These are phyloP conservation scores for Heliothis virescens DNA, from an alignment of 1,140 invertebrate species.

Conservation along the genomic window DNA sequence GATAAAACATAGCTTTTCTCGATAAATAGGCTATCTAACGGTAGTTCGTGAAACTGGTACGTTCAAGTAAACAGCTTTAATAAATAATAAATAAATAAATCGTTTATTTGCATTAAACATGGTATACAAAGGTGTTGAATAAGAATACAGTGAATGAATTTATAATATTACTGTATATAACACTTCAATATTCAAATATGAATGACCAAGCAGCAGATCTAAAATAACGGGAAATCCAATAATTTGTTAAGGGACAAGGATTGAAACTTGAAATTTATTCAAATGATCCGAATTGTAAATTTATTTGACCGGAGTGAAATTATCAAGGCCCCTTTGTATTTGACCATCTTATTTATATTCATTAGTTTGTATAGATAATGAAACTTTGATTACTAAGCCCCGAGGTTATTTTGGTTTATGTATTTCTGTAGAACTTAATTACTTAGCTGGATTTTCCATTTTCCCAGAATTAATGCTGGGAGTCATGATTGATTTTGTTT, in stretches of 20 bases:
- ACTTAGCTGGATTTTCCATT: conserved; percentile 30
- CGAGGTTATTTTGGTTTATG: conserved; percentile 27
- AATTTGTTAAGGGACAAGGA: conserved; percentile 38
- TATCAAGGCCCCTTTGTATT: conserved; percentile 53
- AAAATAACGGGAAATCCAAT: conserved; percentile 34
- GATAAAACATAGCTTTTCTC: no score
- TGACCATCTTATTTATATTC: conserved; percentile 63
- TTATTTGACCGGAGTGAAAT: conserved; percentile 60
- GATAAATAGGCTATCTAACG: no score
- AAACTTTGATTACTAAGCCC: conserved; percentile 53
- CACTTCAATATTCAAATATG: not conserved
- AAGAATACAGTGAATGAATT: no score
- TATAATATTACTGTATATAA: not conserved
- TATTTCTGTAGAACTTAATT: conserved; percentile 35
- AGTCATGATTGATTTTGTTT: conserved; percentile 29
- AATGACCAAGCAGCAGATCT: conserved; percentile 18
- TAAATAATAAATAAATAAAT: no score
- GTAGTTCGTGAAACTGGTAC: no score
- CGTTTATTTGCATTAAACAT: no score
- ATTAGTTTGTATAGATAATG: conserved; percentile 57
- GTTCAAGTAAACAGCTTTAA: no score
- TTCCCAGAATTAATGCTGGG: conserved; percentile 18
- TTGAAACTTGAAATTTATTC: conserved; percentile 45
- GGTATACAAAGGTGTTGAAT: no score
- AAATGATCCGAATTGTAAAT: conserved; percentile 61